These are phyloP conservation scores for Diogma glabrata DNA, from an alignment of 2,888 invertebrate genomes.

Conservation along the genomic window DNA sequence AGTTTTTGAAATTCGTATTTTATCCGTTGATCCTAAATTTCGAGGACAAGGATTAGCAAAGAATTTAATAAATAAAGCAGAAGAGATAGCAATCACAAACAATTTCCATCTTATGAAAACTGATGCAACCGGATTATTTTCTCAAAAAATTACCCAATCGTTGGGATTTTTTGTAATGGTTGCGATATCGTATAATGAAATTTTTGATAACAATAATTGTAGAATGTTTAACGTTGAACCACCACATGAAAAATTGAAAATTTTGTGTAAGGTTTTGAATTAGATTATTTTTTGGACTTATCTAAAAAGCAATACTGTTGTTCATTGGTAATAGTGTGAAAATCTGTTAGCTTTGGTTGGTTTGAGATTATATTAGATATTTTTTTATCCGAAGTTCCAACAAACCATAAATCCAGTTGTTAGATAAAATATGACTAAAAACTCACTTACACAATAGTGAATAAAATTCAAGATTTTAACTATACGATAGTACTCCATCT, in stretches of 20 bases:
- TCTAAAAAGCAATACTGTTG: too few relatives aligned
- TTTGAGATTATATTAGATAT: too few relatives aligned
- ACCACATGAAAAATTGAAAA: slow-evolving; percentile 61
- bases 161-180: slow-evolving; percentile 52
- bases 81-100: slow-evolving; percentile 50
- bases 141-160: slow-evolving; percentile 60
- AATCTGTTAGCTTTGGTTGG: too few relatives aligned
- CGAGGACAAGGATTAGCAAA: slow-evolving; percentile 66
- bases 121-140: slow-evolving; percentile 69
- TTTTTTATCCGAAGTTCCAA: too few relatives aligned
- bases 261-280: slow-evolving; percentile 39
- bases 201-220: slow-evolving; percentile 46
- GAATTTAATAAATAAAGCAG: slow-evolving; percentile 54
- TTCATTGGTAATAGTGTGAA: too few relatives aligned
- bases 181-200: slow-evolving; percentile 58
- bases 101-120: slow-evolving; percentile 64
- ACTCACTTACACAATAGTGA: too few relatives aligned
- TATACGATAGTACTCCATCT: too few relatives aligned
- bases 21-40: slow-evolving; percentile 56
- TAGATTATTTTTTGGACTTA: too few relatives aligned
- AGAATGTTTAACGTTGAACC: slow-evolving; percentile 45
- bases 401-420: too few relatives aligned
- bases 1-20: slow-evolving; percentile 67
- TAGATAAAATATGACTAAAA: too few relatives aligned
- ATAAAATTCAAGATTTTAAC: too few relatives aligned